These are phyloP conservation scores for Oreochromis mossambicus DNA, from an alignment of 2,797 vertebrate species.

Conservation along the genomic window DNA sequence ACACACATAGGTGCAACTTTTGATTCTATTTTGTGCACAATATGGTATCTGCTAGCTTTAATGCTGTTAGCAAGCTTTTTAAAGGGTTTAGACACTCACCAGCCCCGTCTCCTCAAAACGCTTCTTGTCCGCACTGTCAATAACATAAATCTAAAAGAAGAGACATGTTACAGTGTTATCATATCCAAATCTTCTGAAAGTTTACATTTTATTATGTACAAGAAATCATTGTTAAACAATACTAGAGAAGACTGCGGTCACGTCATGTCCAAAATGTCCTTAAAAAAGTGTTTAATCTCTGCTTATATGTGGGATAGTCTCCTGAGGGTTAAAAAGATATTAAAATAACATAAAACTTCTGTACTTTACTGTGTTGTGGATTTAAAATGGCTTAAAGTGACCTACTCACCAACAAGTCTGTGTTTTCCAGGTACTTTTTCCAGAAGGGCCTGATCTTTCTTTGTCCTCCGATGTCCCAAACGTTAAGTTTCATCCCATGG, in stretches of 20 bases:
- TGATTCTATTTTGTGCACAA: neutral
- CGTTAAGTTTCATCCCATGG: conserved; percentile 85
- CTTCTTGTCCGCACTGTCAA: conserved; percentile 90
- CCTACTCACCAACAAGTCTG: conserved; percentile 83
- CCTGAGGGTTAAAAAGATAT: neutral
- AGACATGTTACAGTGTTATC: neutral
- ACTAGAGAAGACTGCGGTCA: neutral
- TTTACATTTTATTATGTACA: neutral
- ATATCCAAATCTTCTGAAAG: neutral
- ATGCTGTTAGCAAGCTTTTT: neutral
- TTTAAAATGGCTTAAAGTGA: neutral
- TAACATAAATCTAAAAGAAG: conserved; percentile 84
- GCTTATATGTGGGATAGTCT: neutral
- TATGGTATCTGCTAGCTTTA: neutral
- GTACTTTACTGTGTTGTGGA: neutral
- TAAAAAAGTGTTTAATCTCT: neutral
- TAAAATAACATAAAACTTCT: neutral
- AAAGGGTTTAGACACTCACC: conserved; percentile 65
- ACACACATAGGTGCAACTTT: neutral
- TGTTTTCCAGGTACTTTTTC: conserved; percentile 90
- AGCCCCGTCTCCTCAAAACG: conserved; percentile 88
- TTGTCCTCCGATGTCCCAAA: conserved; percentile 92
- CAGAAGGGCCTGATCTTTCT: conserved; percentile 86
- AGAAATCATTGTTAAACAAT: neutral
- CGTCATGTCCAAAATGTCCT: neutral